These are phyloP conservation scores for Squalus acanthias DNA, from an alignment of 2,797 vertebrate genomes.

Conservation along the genomic window DNA sequence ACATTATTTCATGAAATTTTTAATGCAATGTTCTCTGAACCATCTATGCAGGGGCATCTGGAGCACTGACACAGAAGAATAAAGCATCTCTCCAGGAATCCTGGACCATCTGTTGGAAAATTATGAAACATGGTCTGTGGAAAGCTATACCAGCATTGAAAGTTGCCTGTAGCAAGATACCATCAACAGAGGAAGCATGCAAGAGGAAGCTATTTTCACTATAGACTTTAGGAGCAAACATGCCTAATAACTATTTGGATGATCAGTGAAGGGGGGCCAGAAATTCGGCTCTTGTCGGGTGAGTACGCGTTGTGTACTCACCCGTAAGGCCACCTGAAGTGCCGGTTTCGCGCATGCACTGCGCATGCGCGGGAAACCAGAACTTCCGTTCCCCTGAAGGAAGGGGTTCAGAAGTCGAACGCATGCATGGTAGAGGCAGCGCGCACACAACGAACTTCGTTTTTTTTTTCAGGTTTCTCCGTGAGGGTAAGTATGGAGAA, in stretches of 20 bases:
- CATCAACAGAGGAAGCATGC: neutral
- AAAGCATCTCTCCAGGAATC: neutral
- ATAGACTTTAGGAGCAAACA: neutral
- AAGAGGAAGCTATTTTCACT: neutral
- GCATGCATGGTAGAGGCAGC: no score
- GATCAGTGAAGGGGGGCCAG: no score
- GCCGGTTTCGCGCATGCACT: no score
- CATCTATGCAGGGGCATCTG: neutral
- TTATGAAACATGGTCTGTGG: neutral
- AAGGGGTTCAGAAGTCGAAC: no score
- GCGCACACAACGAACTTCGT: no score
- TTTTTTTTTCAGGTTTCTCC: no score
- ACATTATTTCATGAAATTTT: neutral
- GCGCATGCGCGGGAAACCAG: no score
- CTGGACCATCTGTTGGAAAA: neutral
- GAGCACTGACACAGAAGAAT: neutral
- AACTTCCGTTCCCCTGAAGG: no score
- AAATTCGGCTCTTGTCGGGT: no score
- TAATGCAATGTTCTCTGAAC: neutral
- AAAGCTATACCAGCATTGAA: neutral
- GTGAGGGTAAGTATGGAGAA: no score
- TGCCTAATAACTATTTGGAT: neutral
- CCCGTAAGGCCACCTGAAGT: neutral
- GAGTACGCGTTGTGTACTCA: neutral
- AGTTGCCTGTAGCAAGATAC: neutral